A percentile compares a stretch with the other conserved stretches of the same genome.
Evolutionary conservation across 2,797 vertebrate genomes (phyloP).

Genomic region (Spinibarbus caldwelli): DNA sequence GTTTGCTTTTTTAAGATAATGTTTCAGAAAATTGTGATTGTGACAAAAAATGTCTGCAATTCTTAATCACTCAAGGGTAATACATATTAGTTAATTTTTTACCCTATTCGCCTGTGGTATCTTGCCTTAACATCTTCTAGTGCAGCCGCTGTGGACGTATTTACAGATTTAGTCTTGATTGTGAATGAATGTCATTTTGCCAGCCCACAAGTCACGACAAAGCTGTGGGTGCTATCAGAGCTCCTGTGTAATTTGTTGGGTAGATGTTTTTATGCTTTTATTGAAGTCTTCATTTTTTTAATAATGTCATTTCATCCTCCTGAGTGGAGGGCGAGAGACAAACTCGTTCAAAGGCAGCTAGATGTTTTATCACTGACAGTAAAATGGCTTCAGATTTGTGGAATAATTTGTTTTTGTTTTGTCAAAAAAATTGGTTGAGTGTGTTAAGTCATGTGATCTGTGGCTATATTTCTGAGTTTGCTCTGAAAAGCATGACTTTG

Average conservation of each 20-base stretch:
- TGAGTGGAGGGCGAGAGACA: not conserved
- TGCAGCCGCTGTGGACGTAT: not conserved
- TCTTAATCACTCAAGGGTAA: not conserved
- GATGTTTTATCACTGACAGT: not conserved
- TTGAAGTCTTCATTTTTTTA: not conserved
- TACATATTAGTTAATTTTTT: not conserved
- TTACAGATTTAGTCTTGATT: slow-evolving; percentile 53
- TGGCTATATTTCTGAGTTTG: not conserved
- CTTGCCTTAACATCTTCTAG: not conserved
- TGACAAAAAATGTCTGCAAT: not conserved
- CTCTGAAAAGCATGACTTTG: not conserved
- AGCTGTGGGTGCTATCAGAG: not conserved
- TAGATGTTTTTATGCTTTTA: not conserved
- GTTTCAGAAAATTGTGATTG: not conserved
- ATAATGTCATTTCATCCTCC: not conserved
- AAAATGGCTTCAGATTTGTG: not conserved
- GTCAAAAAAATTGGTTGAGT: too few species aligned
- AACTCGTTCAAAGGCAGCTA: not conserved
- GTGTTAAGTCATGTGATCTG: not conserved
- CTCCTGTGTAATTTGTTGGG: not conserved
- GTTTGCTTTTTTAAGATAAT: not conserved
- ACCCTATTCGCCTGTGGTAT: not conserved
- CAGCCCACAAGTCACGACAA: slow-evolving; percentile 28
- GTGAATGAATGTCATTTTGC: slow-evolving; percentile 53
- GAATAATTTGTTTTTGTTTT: not conserved